Evolutionary conservation across 2,888 invertebrate species (phyloP).

Genomic region (Homarus gammarus): DNA sequence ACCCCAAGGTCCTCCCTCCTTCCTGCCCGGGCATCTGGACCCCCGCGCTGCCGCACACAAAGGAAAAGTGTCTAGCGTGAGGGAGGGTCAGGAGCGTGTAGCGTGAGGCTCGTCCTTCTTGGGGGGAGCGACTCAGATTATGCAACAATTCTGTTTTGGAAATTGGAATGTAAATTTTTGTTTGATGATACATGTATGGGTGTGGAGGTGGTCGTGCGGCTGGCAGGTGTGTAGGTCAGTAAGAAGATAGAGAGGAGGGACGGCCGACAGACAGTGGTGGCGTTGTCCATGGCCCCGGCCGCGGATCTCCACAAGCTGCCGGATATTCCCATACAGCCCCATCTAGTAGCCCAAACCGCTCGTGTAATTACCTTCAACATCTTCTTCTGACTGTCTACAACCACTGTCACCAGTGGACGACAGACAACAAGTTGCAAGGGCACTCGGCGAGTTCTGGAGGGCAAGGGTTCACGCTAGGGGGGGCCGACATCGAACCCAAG

Average conservation of each 20-base stretch:
- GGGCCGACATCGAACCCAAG: constrained; percentile 15
- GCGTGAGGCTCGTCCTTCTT: not conserved
- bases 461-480: not conserved
- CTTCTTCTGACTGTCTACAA: no score
- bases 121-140: no score
- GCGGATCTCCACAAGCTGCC: constrained; percentile 16
- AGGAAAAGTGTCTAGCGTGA: constrained; percentile 10
- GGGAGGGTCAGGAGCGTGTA: not conserved
- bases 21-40: constrained; percentile 3
- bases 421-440: not conserved
- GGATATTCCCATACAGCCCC: constrained; percentile 28
- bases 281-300: constrained; percentile 24
- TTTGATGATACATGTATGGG: not conserved
- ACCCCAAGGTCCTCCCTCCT: constrained; percentile 1
- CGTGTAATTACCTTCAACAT: no score
- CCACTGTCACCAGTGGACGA: no score
- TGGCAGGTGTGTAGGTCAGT: constrained; percentile 19
- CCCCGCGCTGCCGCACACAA: constrained; percentile 3
- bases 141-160: no score
- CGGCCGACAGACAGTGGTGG: constrained; percentile 7
- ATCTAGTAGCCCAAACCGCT: not conserved
- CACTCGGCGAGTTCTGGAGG: not conserved
- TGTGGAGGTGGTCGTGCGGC: constrained; percentile 5
- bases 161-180: no score
- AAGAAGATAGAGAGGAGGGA: constrained; percentile 15